Evolutionary conservation across 2,888 invertebrate genomes (phyloP).

Genomic region (Erynnis tages): DNA sequence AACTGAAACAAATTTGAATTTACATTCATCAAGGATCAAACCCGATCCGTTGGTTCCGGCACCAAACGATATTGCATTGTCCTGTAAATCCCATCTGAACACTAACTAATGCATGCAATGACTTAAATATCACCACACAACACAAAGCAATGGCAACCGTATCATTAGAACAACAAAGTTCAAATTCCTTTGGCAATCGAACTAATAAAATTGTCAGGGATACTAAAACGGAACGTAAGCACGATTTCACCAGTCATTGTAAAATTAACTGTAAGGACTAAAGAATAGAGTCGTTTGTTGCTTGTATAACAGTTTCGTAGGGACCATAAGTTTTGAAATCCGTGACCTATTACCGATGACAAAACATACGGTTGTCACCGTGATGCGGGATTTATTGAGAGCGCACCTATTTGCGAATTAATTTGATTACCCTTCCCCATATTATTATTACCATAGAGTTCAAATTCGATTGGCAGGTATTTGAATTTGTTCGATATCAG

Average conservation of each 20-base stretch:
- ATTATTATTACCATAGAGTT: slow-evolving; percentile 29
- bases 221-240: slow-evolving; percentile 22
- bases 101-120: slow-evolving; percentile 22
- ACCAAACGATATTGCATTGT: slow-evolving; percentile 67
- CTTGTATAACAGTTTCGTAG: slow-evolving; percentile 32
- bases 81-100: slow-evolving; percentile 53
- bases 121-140: slow-evolving; percentile 14
- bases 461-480: slow-evolving; percentile 22
- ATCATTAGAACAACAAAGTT: background rate
- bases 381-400: slow-evolving; percentile 65
- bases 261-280: background rate
- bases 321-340: slow-evolving; percentile 60
- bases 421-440: slow-evolving; percentile 13
- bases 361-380: slow-evolving; percentile 71
- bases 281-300: slow-evolving; percentile 22
- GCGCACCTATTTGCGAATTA: slow-evolving; percentile 3
- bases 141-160: slow-evolving; percentile 34
- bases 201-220: slow-evolving; percentile 6
- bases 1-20: slow-evolving; percentile 64
- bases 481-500: slow-evolving; percentile 31
- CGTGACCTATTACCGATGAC: slow-evolving; percentile 70
- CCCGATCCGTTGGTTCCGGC: slow-evolving; percentile 61
- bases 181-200: slow-evolving; percentile 18
- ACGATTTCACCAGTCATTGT: background rate
- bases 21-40: slow-evolving; percentile 66